These are phyloP conservation scores for Limnephilus rhombicus DNA, from an alignment of 2,888 invertebrate genomes.

Conservation along the genomic window DNA sequence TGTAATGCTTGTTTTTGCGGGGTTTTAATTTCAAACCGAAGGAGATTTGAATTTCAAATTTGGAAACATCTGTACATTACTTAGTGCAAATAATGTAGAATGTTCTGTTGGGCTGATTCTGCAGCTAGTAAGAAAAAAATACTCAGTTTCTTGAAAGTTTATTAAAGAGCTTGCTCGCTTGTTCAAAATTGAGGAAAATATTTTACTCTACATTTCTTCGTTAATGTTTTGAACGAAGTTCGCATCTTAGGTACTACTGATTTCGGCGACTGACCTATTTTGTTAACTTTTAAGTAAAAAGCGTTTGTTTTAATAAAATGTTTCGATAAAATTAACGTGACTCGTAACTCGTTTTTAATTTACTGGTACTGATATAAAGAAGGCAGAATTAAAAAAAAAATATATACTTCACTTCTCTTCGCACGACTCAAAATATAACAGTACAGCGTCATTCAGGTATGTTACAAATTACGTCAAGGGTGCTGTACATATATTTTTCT, in stretches of 20 bases:
- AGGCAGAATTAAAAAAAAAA: no score
- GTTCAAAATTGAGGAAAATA: background rate
- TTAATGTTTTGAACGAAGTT: background rate
- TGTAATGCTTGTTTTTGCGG: conserved; percentile 27
- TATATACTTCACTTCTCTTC: no score
- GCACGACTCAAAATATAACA: no score
- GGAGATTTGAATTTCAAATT: conserved; percentile 20
- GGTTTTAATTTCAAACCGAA: conserved; percentile 18
- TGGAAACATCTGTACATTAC: conserved; percentile 25
- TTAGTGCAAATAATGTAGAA: conserved; percentile 34
- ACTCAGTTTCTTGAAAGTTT: background rate
- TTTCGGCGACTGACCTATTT: background rate
- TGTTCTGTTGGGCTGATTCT: background rate
- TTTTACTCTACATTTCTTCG: background rate
- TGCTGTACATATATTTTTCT: no score
- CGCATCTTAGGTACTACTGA: background rate
- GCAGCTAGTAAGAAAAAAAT: background rate
- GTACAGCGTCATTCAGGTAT: no score
- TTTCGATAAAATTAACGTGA: no score
- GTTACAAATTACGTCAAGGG: no score
- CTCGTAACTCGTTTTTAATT: no score
- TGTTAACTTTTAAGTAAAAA: background rate
- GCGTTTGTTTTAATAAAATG: no score
- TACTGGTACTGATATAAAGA: no score
- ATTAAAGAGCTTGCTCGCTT: background rate